Conservation (phyloP, 1,140 invertebrate species). For the Penaeus chinensis region DNA sequence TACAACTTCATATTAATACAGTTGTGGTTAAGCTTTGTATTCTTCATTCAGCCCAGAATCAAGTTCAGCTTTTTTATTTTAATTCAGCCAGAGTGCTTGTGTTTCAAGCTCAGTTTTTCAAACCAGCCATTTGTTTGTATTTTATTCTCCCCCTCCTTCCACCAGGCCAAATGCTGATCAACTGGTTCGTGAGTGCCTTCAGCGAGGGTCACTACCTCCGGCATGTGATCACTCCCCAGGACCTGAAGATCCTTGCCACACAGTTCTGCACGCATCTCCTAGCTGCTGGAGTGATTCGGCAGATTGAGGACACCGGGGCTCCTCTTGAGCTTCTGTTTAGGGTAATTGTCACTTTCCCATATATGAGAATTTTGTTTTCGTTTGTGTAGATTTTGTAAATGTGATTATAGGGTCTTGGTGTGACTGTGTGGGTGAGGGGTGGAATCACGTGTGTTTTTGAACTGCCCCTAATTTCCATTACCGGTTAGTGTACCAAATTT, state of each 20-base stretch:
- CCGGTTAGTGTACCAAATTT: too few relatives aligned
- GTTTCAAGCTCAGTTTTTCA: neutral
- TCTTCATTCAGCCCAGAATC: too few relatives aligned
- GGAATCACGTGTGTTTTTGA: too few relatives aligned
- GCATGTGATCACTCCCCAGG: conserved; percentile 75
- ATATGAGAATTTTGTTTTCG: neutral
- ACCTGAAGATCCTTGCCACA: conserved; percentile 79
- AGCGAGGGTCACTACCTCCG: conserved; percentile 78
- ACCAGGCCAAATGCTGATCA: conserved; percentile 88
- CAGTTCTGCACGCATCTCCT: conserved; percentile 91
- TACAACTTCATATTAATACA: too few relatives aligned
- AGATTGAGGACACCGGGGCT: conserved; percentile 79
- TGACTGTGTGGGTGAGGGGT: too few relatives aligned
- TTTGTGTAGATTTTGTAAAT: too few relatives aligned
- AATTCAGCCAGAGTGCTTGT: too few relatives aligned
- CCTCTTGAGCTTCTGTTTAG: conserved; percentile 78
- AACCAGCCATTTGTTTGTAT: conserved; percentile 13
- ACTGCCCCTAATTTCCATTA: too few relatives aligned
- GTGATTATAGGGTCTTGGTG: too few relatives aligned
- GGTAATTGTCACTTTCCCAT: conserved; percentile 72
- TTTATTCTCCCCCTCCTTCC: conserved; percentile 11
- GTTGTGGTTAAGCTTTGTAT: too few relatives aligned
- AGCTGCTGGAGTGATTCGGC: conserved; percentile 84
- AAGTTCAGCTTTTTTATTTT: too few relatives aligned
- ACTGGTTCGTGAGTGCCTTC: conserved; percentile 87